Evolutionary conservation across 2,113 vertebrate genomes (phyloP).

Genomic region (Sialia sialis): DNA sequence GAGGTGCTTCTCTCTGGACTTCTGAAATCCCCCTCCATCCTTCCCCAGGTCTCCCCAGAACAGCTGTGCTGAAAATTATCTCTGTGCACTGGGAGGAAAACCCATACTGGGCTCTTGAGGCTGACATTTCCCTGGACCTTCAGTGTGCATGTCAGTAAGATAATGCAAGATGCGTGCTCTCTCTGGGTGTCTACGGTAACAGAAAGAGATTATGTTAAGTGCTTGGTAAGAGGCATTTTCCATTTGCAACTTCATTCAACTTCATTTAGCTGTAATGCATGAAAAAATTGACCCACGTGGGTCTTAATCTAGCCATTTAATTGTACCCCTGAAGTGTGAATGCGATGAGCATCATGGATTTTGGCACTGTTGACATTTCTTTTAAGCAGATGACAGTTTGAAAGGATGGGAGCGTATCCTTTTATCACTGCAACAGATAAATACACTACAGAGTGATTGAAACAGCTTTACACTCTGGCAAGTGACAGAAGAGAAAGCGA

Average conservation of each 20-base stretch:
- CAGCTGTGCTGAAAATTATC: neutral
- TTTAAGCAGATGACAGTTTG: conserved; percentile 48
- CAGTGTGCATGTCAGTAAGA: neutral
- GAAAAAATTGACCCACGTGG: conserved; percentile 21
- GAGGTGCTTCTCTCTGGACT: neutral
- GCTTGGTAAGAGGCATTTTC: conserved; percentile 41
- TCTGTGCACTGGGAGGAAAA: neutral
- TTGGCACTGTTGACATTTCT: conserved; percentile 50
- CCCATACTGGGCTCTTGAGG: neutral
- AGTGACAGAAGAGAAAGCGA: neutral
- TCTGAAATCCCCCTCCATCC: neutral
- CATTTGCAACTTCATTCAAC: conserved; percentile 28
- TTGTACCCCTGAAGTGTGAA: conserved; percentile 34
- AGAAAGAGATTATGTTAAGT: conserved; percentile 43
- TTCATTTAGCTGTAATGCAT: conserved; percentile 12
- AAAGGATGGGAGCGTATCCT: neutral
- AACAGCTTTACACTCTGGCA: neutral
- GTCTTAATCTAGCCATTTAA: conserved; percentile 20
- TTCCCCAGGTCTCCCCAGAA: neutral
- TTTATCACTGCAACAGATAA: conserved; percentile 13
- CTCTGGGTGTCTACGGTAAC: neutral
- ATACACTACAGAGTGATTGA: neutral
- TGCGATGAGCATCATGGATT: conserved; percentile 1
- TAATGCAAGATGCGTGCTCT: neutral
- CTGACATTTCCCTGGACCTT: neutral